These are phyloP conservation scores for Azorinus chamasolen DNA, from an alignment of 2,888 invertebrate species.

Conservation along the genomic window DNA sequence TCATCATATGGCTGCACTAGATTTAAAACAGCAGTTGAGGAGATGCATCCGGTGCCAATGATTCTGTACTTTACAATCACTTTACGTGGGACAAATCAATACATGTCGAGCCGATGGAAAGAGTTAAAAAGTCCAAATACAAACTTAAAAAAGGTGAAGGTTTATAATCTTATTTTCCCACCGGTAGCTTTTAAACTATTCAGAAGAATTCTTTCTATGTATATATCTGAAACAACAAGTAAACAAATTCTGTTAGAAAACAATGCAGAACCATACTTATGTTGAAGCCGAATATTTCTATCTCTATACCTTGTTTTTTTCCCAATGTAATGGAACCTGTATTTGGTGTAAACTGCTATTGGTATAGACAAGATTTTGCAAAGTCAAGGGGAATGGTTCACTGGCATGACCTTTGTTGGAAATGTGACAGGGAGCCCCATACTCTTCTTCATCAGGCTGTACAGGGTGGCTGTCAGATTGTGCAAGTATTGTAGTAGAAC, in stretches of 20 bases:
- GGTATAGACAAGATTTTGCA: constrained; percentile 63
- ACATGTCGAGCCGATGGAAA: constrained; percentile 1
- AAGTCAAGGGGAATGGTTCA: constrained; percentile 69
- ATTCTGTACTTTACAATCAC: constrained; percentile 1
- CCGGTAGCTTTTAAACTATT: constrained; percentile 45
- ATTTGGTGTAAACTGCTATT: constrained; percentile 57
- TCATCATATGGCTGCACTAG: constrained; percentile 13
- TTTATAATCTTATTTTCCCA: constrained; percentile 41
- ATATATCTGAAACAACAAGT: constrained; percentile 9
- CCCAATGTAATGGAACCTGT: constrained; percentile 46
- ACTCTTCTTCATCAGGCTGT: constrained; percentile 44
- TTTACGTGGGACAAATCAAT: constrained; percentile 5
- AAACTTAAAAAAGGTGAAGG: constrained; percentile 13
- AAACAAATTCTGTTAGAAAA: neutral
- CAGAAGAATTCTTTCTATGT: constrained; percentile 26
- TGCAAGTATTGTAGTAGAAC: constrained; percentile 9
- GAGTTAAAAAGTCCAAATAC: constrained; percentile 6
- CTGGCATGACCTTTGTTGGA: constrained; percentile 71
- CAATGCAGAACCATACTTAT: constrained; percentile 31
- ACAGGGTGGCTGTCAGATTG: constrained; percentile 12
- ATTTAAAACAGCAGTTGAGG: constrained; percentile 26
- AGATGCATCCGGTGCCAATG: constrained; percentile 5
- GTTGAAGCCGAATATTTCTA: constrained; percentile 60
- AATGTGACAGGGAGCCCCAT: constrained; percentile 58
- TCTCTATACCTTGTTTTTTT: constrained; percentile 41